Percentiles rank a stretch among this genome's conserved stretches.
These are phyloP conservation scores for Ceratosolen solmsi DNA, from an alignment of 1,140 invertebrate species.

Conservation along the genomic window DNA sequence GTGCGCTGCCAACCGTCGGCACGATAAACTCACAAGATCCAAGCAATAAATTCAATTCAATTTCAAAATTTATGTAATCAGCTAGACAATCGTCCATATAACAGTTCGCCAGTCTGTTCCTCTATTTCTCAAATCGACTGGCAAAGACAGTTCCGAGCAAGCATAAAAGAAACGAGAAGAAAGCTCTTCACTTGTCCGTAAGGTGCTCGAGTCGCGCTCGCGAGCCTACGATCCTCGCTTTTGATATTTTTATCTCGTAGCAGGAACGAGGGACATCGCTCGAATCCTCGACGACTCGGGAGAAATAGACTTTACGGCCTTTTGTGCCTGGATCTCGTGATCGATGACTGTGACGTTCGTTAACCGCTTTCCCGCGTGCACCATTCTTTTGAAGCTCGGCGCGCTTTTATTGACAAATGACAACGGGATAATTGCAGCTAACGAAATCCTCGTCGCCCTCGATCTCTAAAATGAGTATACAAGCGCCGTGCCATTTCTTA, in stretches of 20 bases:
- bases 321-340: constrained; percentile 14
- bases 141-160: not conserved
- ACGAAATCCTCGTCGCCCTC: not conserved
- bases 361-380: not conserved
- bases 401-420: constrained; percentile 39
- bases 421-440: constrained; percentile 39
- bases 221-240: not conserved
- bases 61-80: not conserved
- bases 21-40: no score
- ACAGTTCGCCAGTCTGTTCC: not conserved
- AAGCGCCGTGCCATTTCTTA: not conserved
- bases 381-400: not conserved
- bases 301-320: constrained; percentile 6
- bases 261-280: not conserved
- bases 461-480: not conserved
- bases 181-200: no score
- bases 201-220: not conserved
- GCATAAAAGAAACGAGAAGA: not conserved
- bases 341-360: constrained; percentile 28
- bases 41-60: not conserved
- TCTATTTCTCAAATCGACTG: not conserved
- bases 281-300: not conserved
- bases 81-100: not conserved
- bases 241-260: not conserved
- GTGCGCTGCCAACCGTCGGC: no score